A percentile compares a stretch with the other conserved stretches of the same genome.
phyloP scores from a whole-genome alignment of 2,113 vertebrate species.

The Podocnemis expansa region DNA sequence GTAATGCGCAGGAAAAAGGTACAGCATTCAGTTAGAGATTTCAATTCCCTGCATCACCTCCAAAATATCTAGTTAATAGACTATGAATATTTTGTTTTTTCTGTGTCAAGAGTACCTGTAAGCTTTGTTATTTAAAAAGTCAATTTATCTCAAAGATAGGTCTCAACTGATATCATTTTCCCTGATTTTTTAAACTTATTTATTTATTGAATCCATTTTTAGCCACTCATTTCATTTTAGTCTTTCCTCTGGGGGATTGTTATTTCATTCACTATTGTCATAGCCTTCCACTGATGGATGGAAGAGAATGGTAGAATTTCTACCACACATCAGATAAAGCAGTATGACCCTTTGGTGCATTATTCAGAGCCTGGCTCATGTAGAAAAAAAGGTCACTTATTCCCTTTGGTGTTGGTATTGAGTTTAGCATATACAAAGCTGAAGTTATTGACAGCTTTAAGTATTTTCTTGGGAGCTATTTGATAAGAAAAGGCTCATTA shows the following conservation, averaged over 20 bases:
- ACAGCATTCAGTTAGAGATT: not conserved
- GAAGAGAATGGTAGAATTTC: not conserved
- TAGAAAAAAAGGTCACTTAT: not conserved
- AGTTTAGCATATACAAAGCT: not conserved
- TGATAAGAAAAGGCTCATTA: not conserved
- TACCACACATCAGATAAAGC: not conserved
- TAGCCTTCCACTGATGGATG: not conserved
- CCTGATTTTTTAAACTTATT: not conserved
- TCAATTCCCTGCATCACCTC: not conserved
- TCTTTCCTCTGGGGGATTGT: not conserved
- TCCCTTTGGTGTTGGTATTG: not conserved
- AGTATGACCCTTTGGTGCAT: not conserved
- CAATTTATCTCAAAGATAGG: not conserved
- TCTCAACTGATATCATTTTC: not conserved
- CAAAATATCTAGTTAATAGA: not conserved
- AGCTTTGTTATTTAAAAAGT: not conserved
- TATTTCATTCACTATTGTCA: not conserved
- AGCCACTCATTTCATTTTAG: not conserved
- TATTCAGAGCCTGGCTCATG: not conserved
- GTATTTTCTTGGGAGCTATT: not conserved
- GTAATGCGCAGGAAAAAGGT: not conserved
- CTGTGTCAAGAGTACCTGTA: not conserved
- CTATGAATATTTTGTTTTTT: not conserved
- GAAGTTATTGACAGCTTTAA: not conserved
- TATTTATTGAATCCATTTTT: not conserved